Percentiles rank a stretch among this genome's conserved stretches.
Conservation (phyloP, 2,888 invertebrate species). For the Lycia hirtaria region DNA sequence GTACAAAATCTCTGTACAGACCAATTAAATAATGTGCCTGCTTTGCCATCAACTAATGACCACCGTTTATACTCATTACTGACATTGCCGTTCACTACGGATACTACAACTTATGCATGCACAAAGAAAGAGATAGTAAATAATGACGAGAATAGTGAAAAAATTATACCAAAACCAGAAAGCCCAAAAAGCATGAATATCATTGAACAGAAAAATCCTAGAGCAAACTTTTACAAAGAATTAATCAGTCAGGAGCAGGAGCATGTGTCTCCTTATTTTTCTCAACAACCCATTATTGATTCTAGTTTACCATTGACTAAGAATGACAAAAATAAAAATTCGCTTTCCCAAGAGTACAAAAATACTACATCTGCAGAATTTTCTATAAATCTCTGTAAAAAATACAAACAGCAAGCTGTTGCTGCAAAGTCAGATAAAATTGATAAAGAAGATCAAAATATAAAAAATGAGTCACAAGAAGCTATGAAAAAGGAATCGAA, state of each 20-base stretch:
- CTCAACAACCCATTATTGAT: not conserved
- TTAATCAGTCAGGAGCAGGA: conserved; percentile 3
- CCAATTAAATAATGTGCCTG: conserved; percentile 52
- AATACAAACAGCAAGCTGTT: conserved; percentile 15
- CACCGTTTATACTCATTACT: conserved; percentile 47
- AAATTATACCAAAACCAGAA: conserved; percentile 3
- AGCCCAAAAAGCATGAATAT: conserved; percentile 7
- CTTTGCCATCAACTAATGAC: conserved; percentile 51
- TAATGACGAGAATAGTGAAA: not conserved
- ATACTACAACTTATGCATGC: conserved; percentile 22
- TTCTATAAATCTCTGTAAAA: conserved; percentile 24
- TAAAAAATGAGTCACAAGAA: conserved; percentile 7
- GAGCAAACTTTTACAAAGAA: conserved; percentile 25
- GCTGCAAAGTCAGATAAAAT: not conserved
- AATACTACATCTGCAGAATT: conserved; percentile 17
- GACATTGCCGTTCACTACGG: conserved; percentile 30
- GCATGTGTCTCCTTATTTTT: conserved; percentile 12
- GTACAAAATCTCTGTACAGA: conserved; percentile 45
- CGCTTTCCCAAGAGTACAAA: conserved; percentile 11
- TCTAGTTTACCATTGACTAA: not conserved
- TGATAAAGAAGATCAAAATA: not conserved
- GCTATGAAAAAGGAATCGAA: not conserved
- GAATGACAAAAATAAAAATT: not conserved
- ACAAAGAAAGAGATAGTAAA: conserved; percentile 3
- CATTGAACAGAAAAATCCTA: not conserved